Base-by-base conservation (phyloP, 2,113 vertebrate species). In the Lophotis ruficrista region DNA sequence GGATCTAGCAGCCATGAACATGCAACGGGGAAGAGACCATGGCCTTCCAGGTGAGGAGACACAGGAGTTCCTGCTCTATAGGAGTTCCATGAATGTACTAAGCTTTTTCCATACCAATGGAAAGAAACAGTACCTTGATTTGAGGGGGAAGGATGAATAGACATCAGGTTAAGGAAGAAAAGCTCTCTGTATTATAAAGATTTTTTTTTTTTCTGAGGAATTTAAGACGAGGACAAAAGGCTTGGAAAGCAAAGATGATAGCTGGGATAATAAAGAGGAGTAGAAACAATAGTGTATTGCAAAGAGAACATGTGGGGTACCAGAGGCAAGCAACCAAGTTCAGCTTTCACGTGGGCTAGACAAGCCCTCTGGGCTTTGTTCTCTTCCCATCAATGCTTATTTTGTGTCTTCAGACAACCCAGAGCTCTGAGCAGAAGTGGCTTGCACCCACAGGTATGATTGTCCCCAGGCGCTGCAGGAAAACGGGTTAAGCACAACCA, bases 11-110 rank as follows among this genome's bases (percentile, higher is more conserved):
- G 84, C 98, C 31, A 93, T 99, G 28, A 99, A 99, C 95, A 96
- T 99, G 97, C 98, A 98, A 64, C 95, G 98, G 21, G 93, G 98
- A 47, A 98, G 99, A 45, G 99, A 99, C 33, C 99, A 99, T 1
- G 98, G 98, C 45, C 88, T 99, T 41, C 98, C 98, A 96, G 98
- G 99, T 99, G 86, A 68, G 70, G 28, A 64, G 23, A 60, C 37
- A 17, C 69, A 58, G 76, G 31, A n/a, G n/a, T n/a, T n/a, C n/a
- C n/a, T n/a, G n/a, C n/a, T 17, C 83, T 58, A 17, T 37, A 23
- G 41, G 16, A 33, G 25, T 41, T 53, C 15, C 22, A 21, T 1
- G 3, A 88, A 38, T 11, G 9, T 43, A 47, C 19, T 19, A 48
- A 80, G 6, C 2, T 54, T 87, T 71, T 89, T 66, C 56, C 27